Evolutionary conservation across 1,140 invertebrate genomes (phyloP).

Genomic region (Lordiphosa collinella): DNA sequence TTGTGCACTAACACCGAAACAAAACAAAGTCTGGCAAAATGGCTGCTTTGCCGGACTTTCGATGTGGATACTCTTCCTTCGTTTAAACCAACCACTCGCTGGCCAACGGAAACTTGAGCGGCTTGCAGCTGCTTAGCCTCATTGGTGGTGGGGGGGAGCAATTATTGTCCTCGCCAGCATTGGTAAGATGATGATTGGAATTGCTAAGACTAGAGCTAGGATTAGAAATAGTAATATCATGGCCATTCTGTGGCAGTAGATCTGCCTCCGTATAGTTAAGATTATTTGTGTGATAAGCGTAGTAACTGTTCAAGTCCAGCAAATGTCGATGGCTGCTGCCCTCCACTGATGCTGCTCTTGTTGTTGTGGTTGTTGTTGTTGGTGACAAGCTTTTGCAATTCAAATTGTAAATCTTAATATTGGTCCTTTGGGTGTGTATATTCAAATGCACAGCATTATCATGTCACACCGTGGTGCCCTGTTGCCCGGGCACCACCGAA

Average conservation of each 20-base stretch:
- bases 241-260: constrained; percentile 30
- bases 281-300: constrained; percentile 72
- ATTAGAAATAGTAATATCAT: constrained; percentile 51
- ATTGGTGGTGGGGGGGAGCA: constrained; percentile 28
- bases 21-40: constrained; percentile 50
- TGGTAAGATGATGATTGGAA: constrained; percentile 41
- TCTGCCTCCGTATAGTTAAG: constrained; percentile 34
- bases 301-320: constrained; percentile 55
- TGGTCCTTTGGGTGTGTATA: constrained; percentile 57
- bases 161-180: constrained; percentile 78
- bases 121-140: constrained; percentile 72
- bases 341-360: constrained; percentile 23
- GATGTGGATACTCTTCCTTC: background rate
- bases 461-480: constrained; percentile 79
- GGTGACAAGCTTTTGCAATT: constrained; percentile 68
- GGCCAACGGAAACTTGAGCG: constrained; percentile 74
- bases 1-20: constrained; percentile 6
- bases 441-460: constrained; percentile 65
- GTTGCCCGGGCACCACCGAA: constrained; percentile 74
- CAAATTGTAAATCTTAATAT: constrained; percentile 57
- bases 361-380: constrained; percentile 57
- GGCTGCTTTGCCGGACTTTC: constrained; percentile 58
- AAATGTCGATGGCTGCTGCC: constrained; percentile 15
- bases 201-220: constrained; percentile 56
- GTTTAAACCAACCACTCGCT: constrained; percentile 76